Conservation (phyloP, 2,113 vertebrate genomes). For the Nymphicus hollandicus region DNA sequence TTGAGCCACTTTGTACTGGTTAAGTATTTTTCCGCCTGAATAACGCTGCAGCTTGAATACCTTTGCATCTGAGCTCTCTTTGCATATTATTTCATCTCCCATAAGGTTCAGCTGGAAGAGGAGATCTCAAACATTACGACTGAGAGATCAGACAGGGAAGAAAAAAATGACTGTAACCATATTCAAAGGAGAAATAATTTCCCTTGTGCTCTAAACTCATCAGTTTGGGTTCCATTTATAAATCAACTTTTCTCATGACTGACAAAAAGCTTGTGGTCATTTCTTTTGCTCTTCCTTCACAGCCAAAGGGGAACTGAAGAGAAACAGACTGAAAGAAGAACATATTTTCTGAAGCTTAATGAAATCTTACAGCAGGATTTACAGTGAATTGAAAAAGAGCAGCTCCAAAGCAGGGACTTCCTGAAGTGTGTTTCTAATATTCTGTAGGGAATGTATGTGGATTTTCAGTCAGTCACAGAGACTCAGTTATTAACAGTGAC, state of each 20-base stretch:
- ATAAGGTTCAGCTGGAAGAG: neutral
- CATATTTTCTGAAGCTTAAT: neutral
- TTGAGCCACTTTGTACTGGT: neutral
- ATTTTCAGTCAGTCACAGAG: neutral
- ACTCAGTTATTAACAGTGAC: neutral
- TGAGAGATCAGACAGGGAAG: neutral
- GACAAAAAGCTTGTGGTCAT: neutral
- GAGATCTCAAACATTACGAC: neutral
- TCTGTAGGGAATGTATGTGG: neutral
- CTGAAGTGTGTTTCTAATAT: neutral
- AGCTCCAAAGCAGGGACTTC: neutral
- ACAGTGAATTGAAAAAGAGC: neutral
- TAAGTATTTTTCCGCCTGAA: neutral
- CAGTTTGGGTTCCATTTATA: neutral
- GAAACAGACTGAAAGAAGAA: neutral
- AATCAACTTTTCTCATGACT: neutral
- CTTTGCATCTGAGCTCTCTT: neutral
- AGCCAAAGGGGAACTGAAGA: neutral
- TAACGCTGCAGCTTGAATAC: neutral
- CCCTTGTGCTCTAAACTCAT: neutral
- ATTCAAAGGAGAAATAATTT: conserved; percentile 34
- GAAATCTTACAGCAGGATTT: neutral
- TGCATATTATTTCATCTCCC: neutral
- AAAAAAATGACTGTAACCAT: neutral
- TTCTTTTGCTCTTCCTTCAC: neutral